Evolutionary conservation across 2,888 invertebrate genomes (phyloP).

Genomic region (Noctua fimbriata): DNA sequence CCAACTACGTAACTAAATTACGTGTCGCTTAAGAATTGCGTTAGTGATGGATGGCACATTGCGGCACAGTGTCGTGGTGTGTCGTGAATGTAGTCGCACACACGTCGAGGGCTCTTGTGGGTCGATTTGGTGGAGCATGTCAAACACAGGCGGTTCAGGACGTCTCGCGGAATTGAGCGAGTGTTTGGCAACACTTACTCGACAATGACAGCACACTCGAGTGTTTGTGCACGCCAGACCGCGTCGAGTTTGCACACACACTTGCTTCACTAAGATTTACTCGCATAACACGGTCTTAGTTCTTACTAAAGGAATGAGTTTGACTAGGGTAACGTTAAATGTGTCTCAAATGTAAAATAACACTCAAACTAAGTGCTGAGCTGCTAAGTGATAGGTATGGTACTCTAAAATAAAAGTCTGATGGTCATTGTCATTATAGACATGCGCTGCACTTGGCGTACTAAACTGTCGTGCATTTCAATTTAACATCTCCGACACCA

Average conservation of each 20-base stretch:
- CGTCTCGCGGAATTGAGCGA: conserved; percentile 72
- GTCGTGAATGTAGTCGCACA: conserved; percentile 63
- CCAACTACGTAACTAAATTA: conserved; percentile 67
- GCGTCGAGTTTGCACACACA: conserved; percentile 73
- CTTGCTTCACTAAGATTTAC: conserved; percentile 77
- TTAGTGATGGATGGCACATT: conserved; percentile 65
- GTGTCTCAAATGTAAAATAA: conserved; percentile 5
- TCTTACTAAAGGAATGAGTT: conserved; percentile 48
- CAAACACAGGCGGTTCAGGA: conserved; percentile 79
- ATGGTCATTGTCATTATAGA: conserved; percentile 27
- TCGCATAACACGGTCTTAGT: conserved; percentile 68
- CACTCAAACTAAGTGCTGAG: not conserved
- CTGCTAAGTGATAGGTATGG: not conserved
- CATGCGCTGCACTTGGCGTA: conserved; percentile 40
- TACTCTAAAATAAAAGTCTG: conserved; percentile 35
- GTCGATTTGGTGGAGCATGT: conserved; percentile 79
- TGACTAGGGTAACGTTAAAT: conserved; percentile 33
- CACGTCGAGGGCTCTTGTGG: conserved; percentile 75
- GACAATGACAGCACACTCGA: conserved; percentile 75
- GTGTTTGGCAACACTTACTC: conserved; percentile 82
- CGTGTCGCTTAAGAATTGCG: conserved; percentile 60
- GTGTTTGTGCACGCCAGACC: conserved; percentile 76
- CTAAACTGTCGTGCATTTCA: conserved; percentile 55
- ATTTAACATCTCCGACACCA: conserved; percentile 56
- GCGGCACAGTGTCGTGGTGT: conserved; percentile 62